phyloP scores from a whole-genome alignment of 2,888 invertebrate species.

The Hipparchia semele region DNA sequence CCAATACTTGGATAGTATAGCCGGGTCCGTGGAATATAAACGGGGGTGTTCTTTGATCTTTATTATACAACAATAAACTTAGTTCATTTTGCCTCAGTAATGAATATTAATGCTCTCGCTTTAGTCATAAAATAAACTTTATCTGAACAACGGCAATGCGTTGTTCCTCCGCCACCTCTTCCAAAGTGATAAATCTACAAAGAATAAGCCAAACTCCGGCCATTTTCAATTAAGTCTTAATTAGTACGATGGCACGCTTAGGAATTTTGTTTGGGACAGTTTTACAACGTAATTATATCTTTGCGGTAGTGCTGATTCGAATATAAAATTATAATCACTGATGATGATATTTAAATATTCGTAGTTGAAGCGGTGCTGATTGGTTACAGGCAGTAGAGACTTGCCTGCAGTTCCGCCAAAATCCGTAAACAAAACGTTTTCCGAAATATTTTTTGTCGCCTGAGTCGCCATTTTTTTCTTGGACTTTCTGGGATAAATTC shows the following conservation, averaged over 20 bases:
- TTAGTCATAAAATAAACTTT: conserved; percentile 81
- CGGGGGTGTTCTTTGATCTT: conserved; percentile 67
- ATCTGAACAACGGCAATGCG: conserved; percentile 66
- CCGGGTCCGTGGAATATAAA: conserved; percentile 36
- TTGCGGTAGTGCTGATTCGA: not conserved
- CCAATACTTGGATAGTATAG: not conserved
- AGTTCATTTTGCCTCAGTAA: conserved; percentile 77
- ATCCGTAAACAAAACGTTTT: too few species aligned
- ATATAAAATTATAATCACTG: not conserved
- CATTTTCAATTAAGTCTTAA: conserved; percentile 70
- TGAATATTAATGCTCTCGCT: conserved; percentile 81
- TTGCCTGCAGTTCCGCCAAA: too few species aligned
- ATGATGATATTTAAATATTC: too few species aligned
- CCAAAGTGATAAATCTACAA: conserved; percentile 73
- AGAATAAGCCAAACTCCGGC: conserved; percentile 73
- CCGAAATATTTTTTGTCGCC: too few species aligned
- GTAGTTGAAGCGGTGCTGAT: too few species aligned
- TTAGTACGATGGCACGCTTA: conserved; percentile 24
- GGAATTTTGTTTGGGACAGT: conserved; percentile 17
- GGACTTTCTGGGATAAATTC: too few species aligned
- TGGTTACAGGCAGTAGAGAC: too few species aligned
- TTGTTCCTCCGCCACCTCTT: conserved; percentile 59
- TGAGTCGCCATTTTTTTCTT: too few species aligned
- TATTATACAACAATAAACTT: conserved; percentile 79
- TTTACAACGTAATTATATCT: conserved; percentile 17